Evolutionary conservation across 2,797 vertebrate genomes (phyloP).

Genomic region (Leuciscus waleckii): DNA sequence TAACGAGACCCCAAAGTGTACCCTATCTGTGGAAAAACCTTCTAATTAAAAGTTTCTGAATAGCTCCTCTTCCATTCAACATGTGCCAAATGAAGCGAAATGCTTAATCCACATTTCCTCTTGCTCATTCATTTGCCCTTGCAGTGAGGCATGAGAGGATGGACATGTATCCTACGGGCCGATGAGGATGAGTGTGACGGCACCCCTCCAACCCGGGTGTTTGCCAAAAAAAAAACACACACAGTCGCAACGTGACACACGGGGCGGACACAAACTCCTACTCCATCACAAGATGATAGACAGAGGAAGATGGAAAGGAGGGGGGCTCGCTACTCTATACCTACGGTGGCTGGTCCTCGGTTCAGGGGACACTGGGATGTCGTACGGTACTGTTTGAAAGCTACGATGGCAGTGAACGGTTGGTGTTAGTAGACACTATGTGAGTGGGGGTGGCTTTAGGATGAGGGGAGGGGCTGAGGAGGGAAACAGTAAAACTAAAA

Average conservation of each 20-base stretch:
- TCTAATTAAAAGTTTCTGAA: not conserved
- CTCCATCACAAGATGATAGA: slow-evolving; percentile 60
- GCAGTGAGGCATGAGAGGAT: slow-evolving; percentile 53
- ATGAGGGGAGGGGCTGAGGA: slow-evolving; percentile 42
- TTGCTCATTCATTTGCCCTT: slow-evolving; percentile 59
- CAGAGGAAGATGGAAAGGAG: slow-evolving; percentile 45
- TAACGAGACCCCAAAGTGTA: not conserved
- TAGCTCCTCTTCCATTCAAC: not conserved
- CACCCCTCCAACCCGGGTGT: slow-evolving; percentile 29
- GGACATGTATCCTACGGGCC: slow-evolving; percentile 42
- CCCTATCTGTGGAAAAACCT: slow-evolving; percentile 19
- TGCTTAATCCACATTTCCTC: not conserved
- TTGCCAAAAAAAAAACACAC: slow-evolving; percentile 32
- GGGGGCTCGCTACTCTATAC: slow-evolving; percentile 31
- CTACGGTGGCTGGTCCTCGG: slow-evolving; percentile 45
- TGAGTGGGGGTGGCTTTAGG: slow-evolving; percentile 48
- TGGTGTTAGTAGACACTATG: slow-evolving; percentile 48
- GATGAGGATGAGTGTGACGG: slow-evolving; percentile 46
- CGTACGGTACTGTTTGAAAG: not conserved
- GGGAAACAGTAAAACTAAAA: slow-evolving; percentile 65
- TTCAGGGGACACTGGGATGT: slow-evolving; percentile 19
- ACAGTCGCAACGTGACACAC: slow-evolving; percentile 37
- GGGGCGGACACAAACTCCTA: slow-evolving; percentile 57
- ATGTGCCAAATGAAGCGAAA: not conserved
- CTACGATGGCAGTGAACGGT: slow-evolving; percentile 27